Conservation (phyloP, 2,113 vertebrate species). For the Thunnus thynnus region DNA sequence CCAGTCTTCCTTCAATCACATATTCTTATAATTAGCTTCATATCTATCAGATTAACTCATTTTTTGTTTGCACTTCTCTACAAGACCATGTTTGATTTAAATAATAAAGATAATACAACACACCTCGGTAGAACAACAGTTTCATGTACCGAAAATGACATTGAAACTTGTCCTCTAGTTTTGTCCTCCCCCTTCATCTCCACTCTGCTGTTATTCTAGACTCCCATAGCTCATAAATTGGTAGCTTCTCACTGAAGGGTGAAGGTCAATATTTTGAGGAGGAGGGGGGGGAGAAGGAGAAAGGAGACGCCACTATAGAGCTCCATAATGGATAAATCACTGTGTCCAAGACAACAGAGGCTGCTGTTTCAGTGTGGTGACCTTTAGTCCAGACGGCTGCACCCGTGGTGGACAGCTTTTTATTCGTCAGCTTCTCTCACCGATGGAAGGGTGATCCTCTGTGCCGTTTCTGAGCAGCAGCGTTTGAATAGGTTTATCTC, state of each 20-base stretch:
- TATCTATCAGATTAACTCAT: background rate
- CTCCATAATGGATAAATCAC: constrained; percentile 52
- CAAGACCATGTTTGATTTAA: background rate
- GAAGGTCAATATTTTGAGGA: constrained; percentile 71
- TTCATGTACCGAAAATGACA: constrained; percentile 23
- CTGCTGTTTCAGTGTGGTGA: constrained; percentile 39
- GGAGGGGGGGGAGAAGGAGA: constrained; percentile 38
- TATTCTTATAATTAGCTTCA: background rate
- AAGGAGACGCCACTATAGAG: constrained; percentile 38
- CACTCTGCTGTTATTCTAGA: constrained; percentile 60
- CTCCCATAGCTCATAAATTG: constrained; percentile 62
- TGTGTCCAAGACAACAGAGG: constrained; percentile 42
- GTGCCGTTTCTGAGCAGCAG: background rate
- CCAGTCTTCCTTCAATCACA: constrained; percentile 30
- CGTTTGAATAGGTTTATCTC: background rate
- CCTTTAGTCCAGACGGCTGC: constrained; percentile 53
- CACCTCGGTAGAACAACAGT: background rate
- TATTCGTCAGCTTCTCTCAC: background rate
- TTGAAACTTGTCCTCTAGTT: constrained; percentile 41
- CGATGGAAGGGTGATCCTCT: background rate
- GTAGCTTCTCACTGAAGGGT: constrained; percentile 38
- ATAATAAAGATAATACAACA: background rate
- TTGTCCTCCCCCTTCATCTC: background rate
- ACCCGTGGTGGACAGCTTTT: background rate
- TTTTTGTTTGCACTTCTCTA: background rate